These are phyloP conservation scores for Tapera naevia DNA, from an alignment of 2,797 vertebrate genomes.

Conservation along the genomic window DNA sequence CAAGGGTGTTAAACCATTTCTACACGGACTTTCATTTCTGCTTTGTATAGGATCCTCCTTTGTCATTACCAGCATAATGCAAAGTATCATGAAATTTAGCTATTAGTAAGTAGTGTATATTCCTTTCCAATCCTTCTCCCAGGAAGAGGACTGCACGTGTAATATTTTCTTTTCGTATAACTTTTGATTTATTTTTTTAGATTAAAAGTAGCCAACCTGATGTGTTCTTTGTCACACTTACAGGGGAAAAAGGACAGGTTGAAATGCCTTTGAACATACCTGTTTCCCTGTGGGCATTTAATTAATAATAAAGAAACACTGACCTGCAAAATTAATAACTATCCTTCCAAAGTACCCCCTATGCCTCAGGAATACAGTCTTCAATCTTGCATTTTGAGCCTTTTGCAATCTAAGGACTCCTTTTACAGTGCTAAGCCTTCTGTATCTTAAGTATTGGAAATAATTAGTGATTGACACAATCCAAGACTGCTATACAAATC, in stretches of 20 bases:
- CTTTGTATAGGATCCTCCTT: neutral
- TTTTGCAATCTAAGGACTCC: neutral
- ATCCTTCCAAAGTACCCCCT: neutral
- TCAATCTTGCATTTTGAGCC: neutral
- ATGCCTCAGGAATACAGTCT: neutral
- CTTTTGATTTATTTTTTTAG: neutral
- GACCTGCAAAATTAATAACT: neutral
- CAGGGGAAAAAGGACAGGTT: accelerated
- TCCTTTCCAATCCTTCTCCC: neutral
- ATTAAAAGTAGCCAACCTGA: neutral
- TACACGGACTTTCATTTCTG: neutral
- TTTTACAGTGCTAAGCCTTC: neutral
- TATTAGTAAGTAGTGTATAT: neutral
- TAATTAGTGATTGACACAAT: neutral
- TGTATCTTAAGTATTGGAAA: neutral
- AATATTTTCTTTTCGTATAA: neutral
- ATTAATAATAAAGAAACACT: neutral
- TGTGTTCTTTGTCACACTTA: neutral
- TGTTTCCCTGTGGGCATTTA: neutral
- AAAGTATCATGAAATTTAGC: neutral
- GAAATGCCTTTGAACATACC: neutral
- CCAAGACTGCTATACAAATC: neutral
- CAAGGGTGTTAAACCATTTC: neutral
- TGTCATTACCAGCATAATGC: neutral
- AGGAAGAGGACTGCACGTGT: neutral